A percentile compares a stretch with the other conserved stretches of the same genome.
Evolutionary conservation across 2,113 vertebrate species (phyloP).

Genomic region (Prunella himalayana): DNA sequence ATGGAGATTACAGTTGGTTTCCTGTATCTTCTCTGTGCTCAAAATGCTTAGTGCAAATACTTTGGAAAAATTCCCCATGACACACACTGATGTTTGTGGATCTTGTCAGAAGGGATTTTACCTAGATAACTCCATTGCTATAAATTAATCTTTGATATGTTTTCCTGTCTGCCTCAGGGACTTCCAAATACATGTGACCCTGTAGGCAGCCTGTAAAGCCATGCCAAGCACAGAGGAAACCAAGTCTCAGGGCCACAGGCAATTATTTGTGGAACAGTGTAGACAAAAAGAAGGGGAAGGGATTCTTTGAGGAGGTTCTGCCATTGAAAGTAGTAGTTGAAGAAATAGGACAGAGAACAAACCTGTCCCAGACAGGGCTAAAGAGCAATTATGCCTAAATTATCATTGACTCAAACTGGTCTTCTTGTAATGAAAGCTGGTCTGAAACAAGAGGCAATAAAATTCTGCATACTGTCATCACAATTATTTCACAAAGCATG

Average conservation of each 20-base stretch:
- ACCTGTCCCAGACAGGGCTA: background rate
- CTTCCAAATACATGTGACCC: background rate
- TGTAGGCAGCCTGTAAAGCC: background rate
- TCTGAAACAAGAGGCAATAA: background rate
- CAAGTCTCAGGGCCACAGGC: background rate
- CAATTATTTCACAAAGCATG: background rate
- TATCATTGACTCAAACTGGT: background rate
- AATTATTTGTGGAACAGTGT: background rate
- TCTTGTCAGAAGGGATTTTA: background rate
- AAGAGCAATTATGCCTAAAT: background rate
- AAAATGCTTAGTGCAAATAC: background rate
- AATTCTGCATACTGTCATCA: background rate
- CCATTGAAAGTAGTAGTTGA: background rate
- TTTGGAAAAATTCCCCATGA: background rate
- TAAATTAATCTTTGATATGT: background rate
- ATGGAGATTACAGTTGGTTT: background rate
- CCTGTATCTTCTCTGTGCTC: background rate
- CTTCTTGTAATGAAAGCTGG: background rate
- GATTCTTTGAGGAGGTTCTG: background rate
- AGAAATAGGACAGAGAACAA: background rate
- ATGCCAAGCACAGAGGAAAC: background rate
- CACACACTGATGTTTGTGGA: background rate
- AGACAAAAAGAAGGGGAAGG: background rate
- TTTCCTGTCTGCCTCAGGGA: background rate
- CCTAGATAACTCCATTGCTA: background rate